Percentiles rank a stretch among this genome's conserved stretches.
Conservation (phyloP, 2,113 vertebrate genomes). For the Craseonycteris thonglongyai region DNA sequence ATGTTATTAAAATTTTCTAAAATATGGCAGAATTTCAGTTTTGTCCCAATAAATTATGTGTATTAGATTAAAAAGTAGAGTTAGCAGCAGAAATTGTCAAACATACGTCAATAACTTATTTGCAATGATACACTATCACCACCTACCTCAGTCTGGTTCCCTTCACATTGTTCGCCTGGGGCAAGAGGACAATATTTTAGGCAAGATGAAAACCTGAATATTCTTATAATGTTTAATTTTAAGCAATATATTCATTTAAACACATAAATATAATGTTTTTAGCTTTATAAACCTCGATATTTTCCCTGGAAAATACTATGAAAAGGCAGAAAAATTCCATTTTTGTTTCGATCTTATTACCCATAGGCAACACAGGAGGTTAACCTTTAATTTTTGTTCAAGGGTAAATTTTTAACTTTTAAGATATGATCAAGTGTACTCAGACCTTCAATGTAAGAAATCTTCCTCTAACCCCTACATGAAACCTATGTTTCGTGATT, state of each 20-base stretch:
- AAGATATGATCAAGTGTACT: neutral
- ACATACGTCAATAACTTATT: neutral
- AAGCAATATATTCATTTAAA: neutral
- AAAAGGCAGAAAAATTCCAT: neutral
- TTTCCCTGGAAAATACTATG: neutral
- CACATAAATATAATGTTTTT: neutral
- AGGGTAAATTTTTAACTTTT: constrained; percentile 22
- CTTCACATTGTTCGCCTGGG: constrained; percentile 5
- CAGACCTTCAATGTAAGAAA: neutral
- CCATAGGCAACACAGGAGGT: neutral
- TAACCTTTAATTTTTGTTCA: neutral
- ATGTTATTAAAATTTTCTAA: neutral
- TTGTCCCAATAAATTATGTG: neutral
- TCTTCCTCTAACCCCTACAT: neutral
- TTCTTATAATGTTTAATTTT: neutral
- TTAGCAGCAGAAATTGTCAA: neutral
- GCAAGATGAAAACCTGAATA: neutral
- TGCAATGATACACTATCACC: constrained; percentile 35
- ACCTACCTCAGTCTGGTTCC: neutral
- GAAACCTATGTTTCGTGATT: neutral
- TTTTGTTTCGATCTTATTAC: neutral
- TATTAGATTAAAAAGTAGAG: neutral
- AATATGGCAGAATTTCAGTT: neutral
- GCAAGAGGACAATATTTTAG: neutral
- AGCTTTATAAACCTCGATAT: neutral